Evolutionary conservation across 1,140 invertebrate genomes (phyloP).

Genomic region (Rhynchophorus ferrugineus): DNA sequence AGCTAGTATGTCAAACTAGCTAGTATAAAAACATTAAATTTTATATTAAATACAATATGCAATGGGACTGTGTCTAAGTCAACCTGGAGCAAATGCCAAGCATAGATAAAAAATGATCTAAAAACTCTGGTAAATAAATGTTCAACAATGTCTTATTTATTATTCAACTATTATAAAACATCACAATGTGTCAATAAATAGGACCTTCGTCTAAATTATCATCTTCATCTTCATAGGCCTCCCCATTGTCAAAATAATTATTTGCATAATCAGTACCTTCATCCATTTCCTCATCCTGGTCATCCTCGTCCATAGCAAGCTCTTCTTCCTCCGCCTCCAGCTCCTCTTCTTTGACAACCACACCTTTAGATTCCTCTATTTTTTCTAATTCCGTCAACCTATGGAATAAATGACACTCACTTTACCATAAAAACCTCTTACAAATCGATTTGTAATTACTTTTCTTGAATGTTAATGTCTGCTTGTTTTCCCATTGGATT

Average conservation of each 20-base stretch:
- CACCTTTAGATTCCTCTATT: conserved; percentile 47
- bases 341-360: conserved; percentile 43
- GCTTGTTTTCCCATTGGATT: conserved; percentile 23
- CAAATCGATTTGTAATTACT: conserved; percentile 25
- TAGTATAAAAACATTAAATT: too few species aligned
- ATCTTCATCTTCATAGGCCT: conserved; percentile 77
- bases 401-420: conserved; percentile 1
- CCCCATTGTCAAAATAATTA: conserved; percentile 83
- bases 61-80: too few species aligned
- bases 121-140: too few species aligned
- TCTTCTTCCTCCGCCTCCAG: conserved; percentile 46
- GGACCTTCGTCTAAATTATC: conserved; percentile 76
- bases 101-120: too few species aligned
- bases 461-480: conserved; percentile 39
- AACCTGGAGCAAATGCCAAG: too few species aligned
- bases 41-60: too few species aligned
- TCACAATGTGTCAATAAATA: conserved; percentile 43
- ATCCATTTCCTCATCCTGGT: conserved; percentile 61
- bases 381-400: conserved; percentile 48
- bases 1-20: too few species aligned
- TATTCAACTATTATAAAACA: too few species aligned
- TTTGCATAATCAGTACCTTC: conserved; percentile 72
- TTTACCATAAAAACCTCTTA: neutral
- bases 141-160: too few species aligned
- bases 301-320: conserved; percentile 45